These are phyloP conservation scores for Caenorhabditis japonica DNA, from an alignment of 2,888 invertebrate species.

Conservation along the genomic window DNA sequence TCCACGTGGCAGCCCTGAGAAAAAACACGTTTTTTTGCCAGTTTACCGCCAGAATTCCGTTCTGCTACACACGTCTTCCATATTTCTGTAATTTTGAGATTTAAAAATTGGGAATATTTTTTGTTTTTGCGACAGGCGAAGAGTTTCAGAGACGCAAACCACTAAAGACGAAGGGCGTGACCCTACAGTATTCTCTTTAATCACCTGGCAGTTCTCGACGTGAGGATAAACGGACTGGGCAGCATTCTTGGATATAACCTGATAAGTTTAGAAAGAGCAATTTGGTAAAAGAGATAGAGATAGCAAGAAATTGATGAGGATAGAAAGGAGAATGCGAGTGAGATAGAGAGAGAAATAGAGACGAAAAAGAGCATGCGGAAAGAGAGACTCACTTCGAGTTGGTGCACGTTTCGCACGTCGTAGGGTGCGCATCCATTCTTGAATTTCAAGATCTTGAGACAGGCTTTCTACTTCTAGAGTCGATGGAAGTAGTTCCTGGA, in stretches of 20 bases:
- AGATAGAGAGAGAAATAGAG: slow-evolving; percentile 20
- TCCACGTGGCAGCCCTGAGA: neutral
- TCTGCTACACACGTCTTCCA: slow-evolving; percentile 9
- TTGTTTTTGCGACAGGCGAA: neutral
- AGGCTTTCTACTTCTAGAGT: slow-evolving; percentile 50
- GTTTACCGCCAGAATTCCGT: slow-evolving; percentile 11
- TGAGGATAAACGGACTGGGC: slow-evolving; percentile 53
- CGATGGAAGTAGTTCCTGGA: slow-evolving; percentile 52
- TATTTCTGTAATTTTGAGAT: slow-evolving; percentile 5
- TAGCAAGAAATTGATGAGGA: slow-evolving; percentile 20
- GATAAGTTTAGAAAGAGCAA: slow-evolving; percentile 13
- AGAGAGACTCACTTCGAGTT: slow-evolving; percentile 64
- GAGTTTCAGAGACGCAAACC: slow-evolving; percentile 20
- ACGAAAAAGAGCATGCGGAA: slow-evolving; percentile 14
- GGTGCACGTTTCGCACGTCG: slow-evolving; percentile 70
- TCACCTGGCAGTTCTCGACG: slow-evolving; percentile 61
- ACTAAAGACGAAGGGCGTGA: neutral
- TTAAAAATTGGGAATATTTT: neutral
- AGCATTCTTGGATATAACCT: slow-evolving; percentile 66
- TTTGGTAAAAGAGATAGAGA: slow-evolving; percentile 16
- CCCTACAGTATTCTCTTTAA: neutral
- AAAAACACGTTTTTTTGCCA: neutral
- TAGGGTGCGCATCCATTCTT: slow-evolving; percentile 73
- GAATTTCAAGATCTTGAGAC: slow-evolving; percentile 67
- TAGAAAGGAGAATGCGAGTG: no score